phyloP scores from a whole-genome alignment of 2,888 invertebrate genomes.

The Drosophila meridionalis region DNA sequence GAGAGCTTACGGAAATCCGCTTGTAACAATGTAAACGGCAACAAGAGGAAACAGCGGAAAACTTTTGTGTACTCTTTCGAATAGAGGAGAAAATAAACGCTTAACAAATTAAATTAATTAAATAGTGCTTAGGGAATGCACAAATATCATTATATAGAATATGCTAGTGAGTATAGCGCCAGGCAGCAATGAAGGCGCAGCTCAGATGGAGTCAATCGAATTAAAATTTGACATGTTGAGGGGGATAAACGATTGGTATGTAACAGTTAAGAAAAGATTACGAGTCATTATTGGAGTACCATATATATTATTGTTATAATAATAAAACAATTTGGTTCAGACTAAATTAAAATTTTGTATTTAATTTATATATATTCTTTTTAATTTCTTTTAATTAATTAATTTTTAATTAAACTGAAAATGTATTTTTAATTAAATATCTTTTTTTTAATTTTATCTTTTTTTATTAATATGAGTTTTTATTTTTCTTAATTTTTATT shows the following conservation, averaged over 20 bases:
- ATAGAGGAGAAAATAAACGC: slow-evolving; percentile 15
- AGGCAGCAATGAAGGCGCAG: not conserved
- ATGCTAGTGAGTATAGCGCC: not conserved
- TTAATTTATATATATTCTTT: too few species aligned
- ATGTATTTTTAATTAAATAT: too few species aligned
- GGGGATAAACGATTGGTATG: not conserved
- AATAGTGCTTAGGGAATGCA: slow-evolving; percentile 26
- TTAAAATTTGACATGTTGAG: not conserved
- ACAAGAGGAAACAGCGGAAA: slow-evolving; percentile 3
- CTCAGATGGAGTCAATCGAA: not conserved
- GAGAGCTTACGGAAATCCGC: slow-evolving; percentile 38
- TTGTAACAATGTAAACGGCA: slow-evolving; percentile 16
- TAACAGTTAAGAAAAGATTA: not conserved
- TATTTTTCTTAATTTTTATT: too few species aligned
- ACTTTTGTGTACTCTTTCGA: slow-evolving; percentile 13
- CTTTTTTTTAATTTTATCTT: too few species aligned
- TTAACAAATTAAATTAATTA: slow-evolving; percentile 33
- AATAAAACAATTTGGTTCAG: not conserved
- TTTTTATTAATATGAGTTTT: too few species aligned
- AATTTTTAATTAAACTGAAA: not conserved
- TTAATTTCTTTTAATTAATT: too few species aligned
- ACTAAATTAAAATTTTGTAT: too few species aligned
- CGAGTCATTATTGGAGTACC: not conserved
- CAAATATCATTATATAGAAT: slow-evolving; percentile 11
- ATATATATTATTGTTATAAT: not conserved